Evolutionary conservation across 2,797 vertebrate genomes (phyloP).

Genomic region (Epinephelus awoara): DNA sequence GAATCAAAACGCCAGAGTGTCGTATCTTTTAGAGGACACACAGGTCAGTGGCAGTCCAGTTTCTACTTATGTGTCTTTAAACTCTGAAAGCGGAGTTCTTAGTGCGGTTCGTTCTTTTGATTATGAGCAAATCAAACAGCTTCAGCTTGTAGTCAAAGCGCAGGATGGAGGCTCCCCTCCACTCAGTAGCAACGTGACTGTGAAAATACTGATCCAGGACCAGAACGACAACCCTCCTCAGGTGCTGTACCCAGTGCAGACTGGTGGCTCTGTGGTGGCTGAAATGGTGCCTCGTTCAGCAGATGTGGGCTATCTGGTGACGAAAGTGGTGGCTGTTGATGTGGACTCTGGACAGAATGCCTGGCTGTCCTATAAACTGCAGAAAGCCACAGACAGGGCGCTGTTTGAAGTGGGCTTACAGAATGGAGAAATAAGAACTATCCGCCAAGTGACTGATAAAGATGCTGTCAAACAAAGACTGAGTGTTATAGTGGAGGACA

Average conservation of each 20-base stretch:
- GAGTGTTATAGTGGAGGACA: conserved; percentile 3
- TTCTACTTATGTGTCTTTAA: conserved; percentile 77
- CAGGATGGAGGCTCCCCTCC: conserved; percentile 66
- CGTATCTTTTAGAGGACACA: conserved; percentile 72
- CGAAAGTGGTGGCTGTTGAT: conserved; percentile 88
- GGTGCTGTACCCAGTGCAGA: conserved; percentile 50
- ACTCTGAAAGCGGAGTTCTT: conserved; percentile 78
- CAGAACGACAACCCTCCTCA: no score
- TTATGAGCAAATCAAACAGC: conserved; percentile 80
- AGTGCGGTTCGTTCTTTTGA: conserved; percentile 80
- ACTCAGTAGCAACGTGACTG: no score
- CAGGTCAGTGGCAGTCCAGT: conserved; percentile 68
- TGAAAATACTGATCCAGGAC: no score
- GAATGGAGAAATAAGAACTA: conserved; percentile 75
- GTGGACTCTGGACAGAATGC: conserved; percentile 81
- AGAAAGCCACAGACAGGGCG: conserved; percentile 82
- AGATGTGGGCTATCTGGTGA: conserved; percentile 86
- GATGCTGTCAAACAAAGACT: no score
- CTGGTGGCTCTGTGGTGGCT: conserved; percentile 77
- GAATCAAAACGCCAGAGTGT: conserved; percentile 79
- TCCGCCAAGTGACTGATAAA: no score
- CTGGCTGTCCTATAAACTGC: conserved; percentile 84
- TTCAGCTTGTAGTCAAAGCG: conserved; percentile 56
- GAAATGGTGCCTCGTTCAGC: conserved; percentile 85
- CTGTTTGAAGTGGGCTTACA: conserved; percentile 81